Conservation (phyloP, 2,113 vertebrate genomes). For the Corythornis vintsioides region DNA sequence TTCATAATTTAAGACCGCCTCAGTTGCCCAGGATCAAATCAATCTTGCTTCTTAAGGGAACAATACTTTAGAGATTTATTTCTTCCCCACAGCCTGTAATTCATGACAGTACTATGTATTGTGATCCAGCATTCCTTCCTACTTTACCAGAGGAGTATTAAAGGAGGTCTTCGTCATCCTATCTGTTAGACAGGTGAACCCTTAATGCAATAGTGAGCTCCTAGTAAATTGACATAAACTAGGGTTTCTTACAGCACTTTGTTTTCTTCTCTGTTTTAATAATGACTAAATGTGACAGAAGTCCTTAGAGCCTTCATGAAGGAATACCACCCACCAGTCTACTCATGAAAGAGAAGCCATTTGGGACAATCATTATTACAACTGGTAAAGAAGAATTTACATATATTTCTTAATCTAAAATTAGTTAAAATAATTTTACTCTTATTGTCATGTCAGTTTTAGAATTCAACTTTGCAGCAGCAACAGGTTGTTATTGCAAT, state of each 20-base stretch:
- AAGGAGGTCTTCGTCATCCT: background rate
- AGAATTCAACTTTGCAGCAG: accelerated
- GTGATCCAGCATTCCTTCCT: background rate
- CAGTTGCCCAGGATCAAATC: background rate
- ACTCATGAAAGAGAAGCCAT: background rate
- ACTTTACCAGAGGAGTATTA: background rate
- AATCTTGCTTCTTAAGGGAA: background rate
- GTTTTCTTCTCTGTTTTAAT: background rate
- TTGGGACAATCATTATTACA: background rate
- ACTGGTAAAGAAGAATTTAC: background rate
- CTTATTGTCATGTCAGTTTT: background rate
- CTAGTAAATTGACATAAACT: background rate
- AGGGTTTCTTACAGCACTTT: background rate
- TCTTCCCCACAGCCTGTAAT: background rate
- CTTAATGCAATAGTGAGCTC: background rate
- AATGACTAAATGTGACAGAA: background rate
- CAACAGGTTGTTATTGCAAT: background rate
- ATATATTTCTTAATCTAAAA: background rate
- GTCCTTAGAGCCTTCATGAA: background rate
- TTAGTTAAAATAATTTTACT: background rate
- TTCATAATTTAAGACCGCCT: background rate
- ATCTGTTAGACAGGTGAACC: background rate
- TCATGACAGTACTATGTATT: background rate
- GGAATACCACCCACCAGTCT: background rate
- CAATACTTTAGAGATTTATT: background rate